Conservation (phyloP, 2,113 vertebrate species). For the Nettapus auritus region DNA sequence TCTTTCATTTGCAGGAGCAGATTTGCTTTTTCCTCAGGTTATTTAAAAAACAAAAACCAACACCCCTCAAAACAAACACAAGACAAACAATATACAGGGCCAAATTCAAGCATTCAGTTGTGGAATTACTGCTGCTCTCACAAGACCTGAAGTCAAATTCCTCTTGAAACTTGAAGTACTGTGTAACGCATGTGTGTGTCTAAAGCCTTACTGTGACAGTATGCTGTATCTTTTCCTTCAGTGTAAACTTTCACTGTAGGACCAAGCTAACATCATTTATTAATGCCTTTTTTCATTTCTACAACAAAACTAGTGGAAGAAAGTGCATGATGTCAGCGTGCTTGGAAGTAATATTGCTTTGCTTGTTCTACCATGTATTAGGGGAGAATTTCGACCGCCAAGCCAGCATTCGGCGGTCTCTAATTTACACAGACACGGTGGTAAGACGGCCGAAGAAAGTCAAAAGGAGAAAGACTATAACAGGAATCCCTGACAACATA, state of each 20-base stretch:
- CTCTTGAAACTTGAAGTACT: background rate
- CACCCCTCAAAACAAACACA: background rate
- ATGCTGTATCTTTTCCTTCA: slow-evolving; percentile 60
- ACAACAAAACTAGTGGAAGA: slow-evolving; percentile 79
- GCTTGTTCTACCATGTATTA: slow-evolving; percentile 92
- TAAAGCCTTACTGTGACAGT: slow-evolving; percentile 71
- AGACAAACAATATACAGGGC: background rate
- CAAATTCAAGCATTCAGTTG: background rate
- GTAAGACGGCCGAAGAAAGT: slow-evolving; percentile 98
- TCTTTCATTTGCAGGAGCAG: slow-evolving; percentile 29
- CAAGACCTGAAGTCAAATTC: background rate
- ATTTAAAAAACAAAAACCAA: background rate
- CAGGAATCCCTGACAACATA: slow-evolving; percentile 97
- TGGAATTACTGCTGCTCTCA: background rate
- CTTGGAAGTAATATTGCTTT: slow-evolving; percentile 90
- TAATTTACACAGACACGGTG: slow-evolving; percentile 97
- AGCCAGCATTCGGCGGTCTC: slow-evolving; percentile 96
- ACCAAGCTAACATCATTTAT: slow-evolving; percentile 84
- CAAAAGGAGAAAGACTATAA: slow-evolving; percentile 99
- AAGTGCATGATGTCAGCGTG: slow-evolving; percentile 82
- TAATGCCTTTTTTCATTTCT: slow-evolving; percentile 81
- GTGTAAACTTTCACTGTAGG: slow-evolving; percentile 62
- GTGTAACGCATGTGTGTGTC: background rate
- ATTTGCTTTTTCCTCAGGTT: slow-evolving; percentile 15
- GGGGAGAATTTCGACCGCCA: slow-evolving; percentile 99